phyloP scores from a whole-genome alignment of 2,888 invertebrate genomes.

The Aphodius sticticus region DNA sequence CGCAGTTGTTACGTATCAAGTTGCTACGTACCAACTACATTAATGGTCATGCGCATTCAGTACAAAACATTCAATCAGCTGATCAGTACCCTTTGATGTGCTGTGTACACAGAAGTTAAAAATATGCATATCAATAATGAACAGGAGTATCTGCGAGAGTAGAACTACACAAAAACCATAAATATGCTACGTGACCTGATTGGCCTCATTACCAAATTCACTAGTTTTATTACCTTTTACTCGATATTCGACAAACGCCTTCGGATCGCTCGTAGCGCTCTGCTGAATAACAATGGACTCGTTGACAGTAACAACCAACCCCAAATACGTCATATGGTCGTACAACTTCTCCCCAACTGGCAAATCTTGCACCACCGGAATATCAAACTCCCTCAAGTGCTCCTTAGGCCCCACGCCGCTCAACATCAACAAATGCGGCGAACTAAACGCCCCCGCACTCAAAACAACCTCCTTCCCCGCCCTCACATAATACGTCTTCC shows the following conservation, averaged over 20 bases:
- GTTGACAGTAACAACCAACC: slow-evolving; percentile 59
- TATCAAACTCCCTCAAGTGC: slow-evolving; percentile 64
- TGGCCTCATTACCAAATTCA: too few relatives aligned
- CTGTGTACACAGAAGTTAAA: too few relatives aligned
- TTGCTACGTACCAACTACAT: too few relatives aligned
- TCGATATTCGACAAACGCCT: slow-evolving; percentile 57
- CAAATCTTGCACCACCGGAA: slow-evolving; percentile 69
- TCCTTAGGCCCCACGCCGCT: slow-evolving; percentile 77
- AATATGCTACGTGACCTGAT: too few relatives aligned
- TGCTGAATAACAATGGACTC: slow-evolving; percentile 52
- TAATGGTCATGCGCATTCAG: too few relatives aligned
- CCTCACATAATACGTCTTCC: slow-evolving; percentile 53
- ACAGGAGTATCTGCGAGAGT: too few relatives aligned
- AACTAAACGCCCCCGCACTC: slow-evolving; percentile 86
- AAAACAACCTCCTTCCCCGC: slow-evolving; percentile 84
- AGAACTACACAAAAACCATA: too few relatives aligned
- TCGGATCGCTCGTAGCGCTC: slow-evolving; percentile 53
- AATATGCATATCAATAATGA: too few relatives aligned
- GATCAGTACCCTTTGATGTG: too few relatives aligned
- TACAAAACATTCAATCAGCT: too few relatives aligned
- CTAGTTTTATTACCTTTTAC: slow-evolving; percentile 54
- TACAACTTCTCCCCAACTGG: slow-evolving; percentile 74
- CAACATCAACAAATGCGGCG: slow-evolving; percentile 89
- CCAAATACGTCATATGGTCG: slow-evolving; percentile 69
- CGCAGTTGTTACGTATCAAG: too few relatives aligned